These are phyloP conservation scores for Cosmia pyralina DNA, from an alignment of 2,888 invertebrate species.

Conservation along the genomic window DNA sequence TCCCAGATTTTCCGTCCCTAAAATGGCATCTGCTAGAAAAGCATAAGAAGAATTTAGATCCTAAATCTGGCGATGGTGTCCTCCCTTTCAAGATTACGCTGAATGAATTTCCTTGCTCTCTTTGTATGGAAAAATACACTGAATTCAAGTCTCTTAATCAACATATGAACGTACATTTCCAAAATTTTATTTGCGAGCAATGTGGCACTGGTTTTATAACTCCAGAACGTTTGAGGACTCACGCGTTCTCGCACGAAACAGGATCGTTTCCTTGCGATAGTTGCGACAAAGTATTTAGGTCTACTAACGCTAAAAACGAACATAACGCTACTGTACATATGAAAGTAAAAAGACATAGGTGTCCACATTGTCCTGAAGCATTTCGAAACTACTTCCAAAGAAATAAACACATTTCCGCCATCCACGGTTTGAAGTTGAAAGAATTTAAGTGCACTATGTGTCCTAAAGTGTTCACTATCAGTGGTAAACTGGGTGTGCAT, in stretches of 20 bases:
- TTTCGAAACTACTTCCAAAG: slow-evolving; percentile 86
- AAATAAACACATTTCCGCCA: slow-evolving; percentile 80
- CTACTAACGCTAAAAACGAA: slow-evolving; percentile 84
- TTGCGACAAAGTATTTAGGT: slow-evolving; percentile 88
- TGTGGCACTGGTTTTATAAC: slow-evolving; percentile 86
- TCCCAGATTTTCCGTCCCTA: slow-evolving; percentile 71
- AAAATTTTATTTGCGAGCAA: slow-evolving; percentile 85
- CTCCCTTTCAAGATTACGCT: slow-evolving; percentile 80
- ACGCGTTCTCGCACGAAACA: slow-evolving; percentile 81
- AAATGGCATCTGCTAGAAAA: slow-evolving; percentile 77
- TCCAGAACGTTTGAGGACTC: slow-evolving; percentile 80
- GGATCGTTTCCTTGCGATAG: slow-evolving; percentile 83
- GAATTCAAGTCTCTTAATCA: slow-evolving; percentile 84
- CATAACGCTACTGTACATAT: slow-evolving; percentile 88
- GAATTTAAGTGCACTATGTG: slow-evolving; percentile 85
- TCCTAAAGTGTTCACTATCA: slow-evolving; percentile 81
- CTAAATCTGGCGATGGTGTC: slow-evolving; percentile 76
- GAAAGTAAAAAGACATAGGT: slow-evolving; percentile 83
- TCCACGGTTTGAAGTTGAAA: slow-evolving; percentile 83
- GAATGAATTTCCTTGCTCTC: slow-evolving; percentile 77
- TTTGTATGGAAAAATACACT: slow-evolving; percentile 77
- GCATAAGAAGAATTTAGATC: slow-evolving; percentile 76
- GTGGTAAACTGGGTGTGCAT: slow-evolving; percentile 83
- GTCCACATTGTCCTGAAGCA: slow-evolving; percentile 82
- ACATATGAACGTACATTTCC: slow-evolving; percentile 87